Evolutionary conservation across 2,888 invertebrate genomes (phyloP), one percentile per base, ranked within the genome.

Genomic region (Cepaea hortensis): DNA sequence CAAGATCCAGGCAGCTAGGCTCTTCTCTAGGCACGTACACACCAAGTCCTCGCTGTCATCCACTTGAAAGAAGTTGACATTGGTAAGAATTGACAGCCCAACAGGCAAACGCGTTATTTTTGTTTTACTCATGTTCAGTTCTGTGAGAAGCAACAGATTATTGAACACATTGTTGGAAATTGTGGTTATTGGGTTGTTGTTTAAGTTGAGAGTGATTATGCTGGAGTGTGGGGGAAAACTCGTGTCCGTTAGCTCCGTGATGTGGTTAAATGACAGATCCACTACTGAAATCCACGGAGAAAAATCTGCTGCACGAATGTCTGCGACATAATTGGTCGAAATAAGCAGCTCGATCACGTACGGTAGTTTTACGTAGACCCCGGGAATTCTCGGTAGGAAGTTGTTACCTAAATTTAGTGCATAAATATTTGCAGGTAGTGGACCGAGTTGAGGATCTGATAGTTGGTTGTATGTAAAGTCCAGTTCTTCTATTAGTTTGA

Each of bases 21-120:
- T 55, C 50, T 50, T 55, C 77, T 77, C 77, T 50, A n/a, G 18
- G 15, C 77, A 77, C 15, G 77, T 77, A 23, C 77, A 77, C 7
- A 77, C 77, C 20, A 77, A 50, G 23, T 23, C 4, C 3, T 5
- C 0, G 77, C 55, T 77, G 20, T 11, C 77, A 13, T 9, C 15
- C 18, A 77, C 46, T 46, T 55, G 18, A 55, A 77, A 20, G 48
- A 11, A 20, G 11, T 48, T 20, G 4, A 77, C 20, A 50, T 23
- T 77, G 15, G 13, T 77, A 0, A 77, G 50, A 15, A 20, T 6
- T 0, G 77, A 48, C 6, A 77, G 50, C 55, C 9, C 77, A 9
- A 77, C 48, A 77, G 77, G 77, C 7, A 77, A 18, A 18, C 77
- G 50, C 3, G 77, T 20, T 20, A 77, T 46, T 7, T 55, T 55